Percentiles rank a stretch among this genome's conserved stretches.
Evolutionary conservation across 2,797 vertebrate species (phyloP).

Genomic region (Otolemur crassicaudatus): DNA sequence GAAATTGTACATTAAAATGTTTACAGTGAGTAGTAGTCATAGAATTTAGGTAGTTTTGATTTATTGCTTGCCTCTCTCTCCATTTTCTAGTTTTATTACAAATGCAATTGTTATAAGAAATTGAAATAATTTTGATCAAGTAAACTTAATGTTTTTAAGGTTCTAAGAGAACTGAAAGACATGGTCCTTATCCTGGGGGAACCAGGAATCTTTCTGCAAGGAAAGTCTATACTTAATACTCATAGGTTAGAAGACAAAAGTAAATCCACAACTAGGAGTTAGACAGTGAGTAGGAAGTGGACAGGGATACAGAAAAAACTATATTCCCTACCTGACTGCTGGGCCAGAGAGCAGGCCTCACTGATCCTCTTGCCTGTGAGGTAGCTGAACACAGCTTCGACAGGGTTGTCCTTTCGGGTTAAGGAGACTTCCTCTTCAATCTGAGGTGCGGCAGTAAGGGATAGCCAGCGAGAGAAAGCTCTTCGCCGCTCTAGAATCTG

Average conservation of each 20-base stretch:
- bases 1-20: slow-evolving; percentile 13
- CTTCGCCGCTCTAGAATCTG: slow-evolving; percentile 92
- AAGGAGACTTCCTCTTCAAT: slow-evolving; percentile 92
- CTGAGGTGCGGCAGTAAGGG: slow-evolving; percentile 86
- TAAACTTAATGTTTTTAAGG: slow-evolving; percentile 45
- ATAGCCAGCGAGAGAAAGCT: slow-evolving; percentile 94
- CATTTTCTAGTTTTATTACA: slow-evolving; percentile 36
- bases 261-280: not conserved
- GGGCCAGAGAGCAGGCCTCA: slow-evolving; percentile 95
- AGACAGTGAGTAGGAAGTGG: not conserved
- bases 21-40: not conserved
- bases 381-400: slow-evolving; percentile 95
- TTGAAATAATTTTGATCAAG: slow-evolving; percentile 42
- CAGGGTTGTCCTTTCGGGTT: slow-evolving; percentile 84
- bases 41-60: slow-evolving; percentile 8
- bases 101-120: not conserved
- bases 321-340: slow-evolving; percentile 89
- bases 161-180: not conserved
- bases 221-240: not conserved
- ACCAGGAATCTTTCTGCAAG: not conserved
- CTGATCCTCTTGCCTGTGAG: slow-evolving; percentile 94
- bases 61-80: not conserved
- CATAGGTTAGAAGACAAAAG: not conserved
- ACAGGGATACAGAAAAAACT: not conserved
- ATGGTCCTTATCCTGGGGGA: not conserved